Percentiles rank a stretch among this genome's conserved stretches.
phyloP scores from a whole-genome alignment of 2,113 vertebrate genomes.

The Amazona guildingii region DNA sequence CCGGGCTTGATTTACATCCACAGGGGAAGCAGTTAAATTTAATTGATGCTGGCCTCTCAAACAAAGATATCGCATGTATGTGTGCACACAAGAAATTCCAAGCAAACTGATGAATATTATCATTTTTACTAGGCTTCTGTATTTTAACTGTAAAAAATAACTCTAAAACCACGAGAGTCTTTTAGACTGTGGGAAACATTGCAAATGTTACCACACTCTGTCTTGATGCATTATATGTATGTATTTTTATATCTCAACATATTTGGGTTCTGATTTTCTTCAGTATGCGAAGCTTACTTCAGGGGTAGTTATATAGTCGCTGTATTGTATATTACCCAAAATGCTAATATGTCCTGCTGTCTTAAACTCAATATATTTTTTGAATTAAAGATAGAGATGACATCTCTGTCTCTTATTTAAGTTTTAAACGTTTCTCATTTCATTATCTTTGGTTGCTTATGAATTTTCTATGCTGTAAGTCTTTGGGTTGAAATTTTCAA shows the following conservation, averaged over 20 bases:
- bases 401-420: not conserved
- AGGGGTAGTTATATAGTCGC: not conserved
- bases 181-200: not conserved
- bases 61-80: not conserved
- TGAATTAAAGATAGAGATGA: not conserved
- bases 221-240: not conserved
- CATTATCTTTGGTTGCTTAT: not conserved
- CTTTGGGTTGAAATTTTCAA: not conserved
- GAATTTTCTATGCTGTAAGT: not conserved
- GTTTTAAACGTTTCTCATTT: not conserved
- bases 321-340: not conserved
- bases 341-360: not conserved
- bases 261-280: not conserved
- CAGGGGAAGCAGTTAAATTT: not conserved
- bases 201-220: not conserved
- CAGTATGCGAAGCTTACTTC: not conserved
- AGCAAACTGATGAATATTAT: not conserved
- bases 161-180: conserved; percentile 1
- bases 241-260: not conserved
- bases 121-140: not conserved
- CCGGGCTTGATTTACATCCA: not conserved
- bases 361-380: not conserved
- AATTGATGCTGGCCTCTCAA: not conserved
- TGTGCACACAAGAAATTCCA: not conserved
- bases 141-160: not conserved